Base-by-base conservation (phyloP, 2,797 vertebrate genomes). In the Chelmon rostratus region DNA sequence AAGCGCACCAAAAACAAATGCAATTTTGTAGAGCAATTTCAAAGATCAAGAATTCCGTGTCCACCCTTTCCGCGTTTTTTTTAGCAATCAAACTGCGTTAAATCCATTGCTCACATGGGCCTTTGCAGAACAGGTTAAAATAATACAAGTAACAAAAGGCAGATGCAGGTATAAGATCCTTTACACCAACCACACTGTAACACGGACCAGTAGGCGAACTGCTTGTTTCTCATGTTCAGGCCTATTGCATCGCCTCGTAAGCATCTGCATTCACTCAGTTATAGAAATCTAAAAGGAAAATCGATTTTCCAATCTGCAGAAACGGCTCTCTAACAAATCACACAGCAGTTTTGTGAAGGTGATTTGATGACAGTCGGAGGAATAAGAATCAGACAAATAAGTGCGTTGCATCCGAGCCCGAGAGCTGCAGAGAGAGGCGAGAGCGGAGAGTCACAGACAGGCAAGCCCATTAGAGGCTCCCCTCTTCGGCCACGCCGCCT, bases 1-100 rank as follows among this genome's bases (percentile, higher is more conserved):
- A 97, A 98, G 96, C 97, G 96, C 96, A 96, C 96, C 96, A 96
- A 97, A 98, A 98, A 98, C 97, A 97, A 98, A 97, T 97, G 96
- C 97, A 97, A 98, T 98, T 97, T 97, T 96, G 96, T 94, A 95
- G 83, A 96, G 96, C 96, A 96, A 95, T 97, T 96, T 96, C 96
- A 96, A 92, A 95, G 95, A 96, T 96, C 96, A 91, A 93, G 91
- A 90, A 95, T 94, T 89, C 93, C 91, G 92, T 92, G 91, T 88
- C 93, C 89, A 86, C 64, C 80, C 74, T 68, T 85, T 93, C 81
- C 77, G 83, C 85, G 87, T 42, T 83, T 91, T 93, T 42, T 92
- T 92, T 85, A 69, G 81, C 86, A 91, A 90, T 94, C 90, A 93
- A 89, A 86, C 81, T 92, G 91, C 90, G 91, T 91, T 91, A 90